phyloP scores from a whole-genome alignment of 2,797 vertebrate genomes.

The Spizella passerina region DNA sequence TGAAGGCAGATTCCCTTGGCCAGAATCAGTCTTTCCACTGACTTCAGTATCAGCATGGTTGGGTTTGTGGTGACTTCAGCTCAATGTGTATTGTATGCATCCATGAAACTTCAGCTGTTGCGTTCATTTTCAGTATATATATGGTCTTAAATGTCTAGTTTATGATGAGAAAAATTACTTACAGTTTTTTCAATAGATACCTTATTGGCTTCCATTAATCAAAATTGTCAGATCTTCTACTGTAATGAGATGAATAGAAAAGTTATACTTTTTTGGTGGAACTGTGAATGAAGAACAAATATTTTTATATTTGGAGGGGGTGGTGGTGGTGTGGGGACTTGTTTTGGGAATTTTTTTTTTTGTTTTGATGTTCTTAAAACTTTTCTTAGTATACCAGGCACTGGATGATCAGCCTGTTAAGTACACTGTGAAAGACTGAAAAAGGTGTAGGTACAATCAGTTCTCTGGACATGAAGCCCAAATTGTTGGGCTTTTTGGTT shows the following conservation, averaged over 20 bases:
- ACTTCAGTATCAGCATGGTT: not conserved
- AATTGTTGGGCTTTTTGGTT: not conserved
- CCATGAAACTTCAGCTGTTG: not conserved
- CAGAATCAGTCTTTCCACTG: not conserved
- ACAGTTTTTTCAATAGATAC: not conserved
- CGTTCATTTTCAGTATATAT: not conserved
- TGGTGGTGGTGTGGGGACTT: not conserved
- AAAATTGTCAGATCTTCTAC: not conserved
- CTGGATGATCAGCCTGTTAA: not conserved
- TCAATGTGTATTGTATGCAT: not conserved
- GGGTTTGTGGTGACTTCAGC: not conserved
- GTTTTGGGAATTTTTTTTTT: not conserved
- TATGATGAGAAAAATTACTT: not conserved
- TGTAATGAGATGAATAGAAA: not conserved
- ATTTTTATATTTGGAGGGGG: not conserved
- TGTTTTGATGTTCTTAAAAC: not conserved
- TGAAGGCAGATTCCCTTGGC: not conserved
- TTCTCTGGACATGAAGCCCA: not conserved
- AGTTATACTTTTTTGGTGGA: not conserved
- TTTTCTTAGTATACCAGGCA: not conserved
- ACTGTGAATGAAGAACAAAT: not conserved
- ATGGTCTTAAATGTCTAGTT: not conserved
- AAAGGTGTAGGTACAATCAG: not conserved
- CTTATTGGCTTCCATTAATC: not conserved
- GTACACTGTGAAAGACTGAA: not conserved